A percentile compares a stretch with the other conserved stretches of the same genome.
Evolutionary conservation across 2,113 vertebrate genomes (phyloP).

Genomic region (Ceyx margarethae): DNA sequence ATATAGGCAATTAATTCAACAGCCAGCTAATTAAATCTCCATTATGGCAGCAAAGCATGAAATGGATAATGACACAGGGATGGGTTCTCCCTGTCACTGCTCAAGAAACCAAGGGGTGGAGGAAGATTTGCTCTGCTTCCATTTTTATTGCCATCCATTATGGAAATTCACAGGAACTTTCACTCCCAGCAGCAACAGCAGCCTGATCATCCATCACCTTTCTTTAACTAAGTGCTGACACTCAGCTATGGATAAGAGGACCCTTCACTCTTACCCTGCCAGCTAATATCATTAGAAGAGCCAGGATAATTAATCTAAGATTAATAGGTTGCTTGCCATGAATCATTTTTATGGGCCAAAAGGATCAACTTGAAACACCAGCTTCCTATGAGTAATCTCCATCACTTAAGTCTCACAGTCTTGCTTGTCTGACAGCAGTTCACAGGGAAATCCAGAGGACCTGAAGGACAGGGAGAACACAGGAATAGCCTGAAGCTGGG

Average conservation of each 20-base stretch:
- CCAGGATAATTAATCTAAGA: constrained; percentile 31
- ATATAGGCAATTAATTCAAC: constrained; percentile 71
- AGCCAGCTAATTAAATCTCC: constrained; percentile 68
- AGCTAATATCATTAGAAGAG: not conserved
- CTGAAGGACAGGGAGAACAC: not conserved
- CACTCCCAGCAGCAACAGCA: not conserved
- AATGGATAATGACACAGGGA: constrained; percentile 34
- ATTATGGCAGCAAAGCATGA: constrained; percentile 53
- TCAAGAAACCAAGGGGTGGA: not conserved
- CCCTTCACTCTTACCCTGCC: not conserved
- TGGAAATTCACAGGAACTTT: not conserved
- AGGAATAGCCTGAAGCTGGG: not conserved
- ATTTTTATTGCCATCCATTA: not conserved
- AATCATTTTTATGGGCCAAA: constrained; percentile 35
- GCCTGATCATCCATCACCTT: not conserved
- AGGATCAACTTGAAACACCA: constrained; percentile 3
- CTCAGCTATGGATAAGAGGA: not conserved
- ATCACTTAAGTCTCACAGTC: not conserved
- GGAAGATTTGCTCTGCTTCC: not conserved
- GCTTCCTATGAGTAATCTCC: not conserved
- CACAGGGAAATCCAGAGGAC: not conserved
- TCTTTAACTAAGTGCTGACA: constrained; percentile 29
- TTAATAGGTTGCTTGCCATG: constrained; percentile 4
- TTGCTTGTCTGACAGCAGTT: not conserved
- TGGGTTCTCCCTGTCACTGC: not conserved